phyloP scores from a whole-genome alignment of 1,140 invertebrate genomes.

The Manduca sexta region DNA sequence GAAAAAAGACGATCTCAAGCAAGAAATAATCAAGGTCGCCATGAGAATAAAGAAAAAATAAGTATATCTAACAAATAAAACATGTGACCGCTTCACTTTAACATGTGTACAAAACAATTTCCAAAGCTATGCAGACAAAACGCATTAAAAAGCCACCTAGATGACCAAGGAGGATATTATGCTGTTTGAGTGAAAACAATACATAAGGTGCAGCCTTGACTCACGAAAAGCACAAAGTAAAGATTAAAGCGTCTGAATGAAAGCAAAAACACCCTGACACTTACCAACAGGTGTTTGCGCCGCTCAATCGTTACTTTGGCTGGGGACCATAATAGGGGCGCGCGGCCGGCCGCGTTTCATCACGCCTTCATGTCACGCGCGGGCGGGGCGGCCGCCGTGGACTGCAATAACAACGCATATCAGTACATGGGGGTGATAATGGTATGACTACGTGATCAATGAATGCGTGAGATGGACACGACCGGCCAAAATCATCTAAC shows the following conservation, averaged over 20 bases:
- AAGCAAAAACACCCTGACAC: constrained; percentile 70
- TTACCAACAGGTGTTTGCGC: constrained; percentile 65
- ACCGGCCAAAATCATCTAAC: constrained; percentile 33
- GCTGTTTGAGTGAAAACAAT: constrained; percentile 4
- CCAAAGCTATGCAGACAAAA: constrained; percentile 12
- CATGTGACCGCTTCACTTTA: not conserved
- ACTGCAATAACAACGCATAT: constrained; percentile 70
- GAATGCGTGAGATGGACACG: constrained; percentile 67
- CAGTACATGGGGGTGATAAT: constrained; percentile 57
- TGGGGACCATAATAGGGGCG: constrained; percentile 43
- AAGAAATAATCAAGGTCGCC: not conserved
- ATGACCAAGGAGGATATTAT: constrained; percentile 13
- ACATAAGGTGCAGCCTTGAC: constrained; percentile 14
- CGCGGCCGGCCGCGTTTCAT: constrained; percentile 65
- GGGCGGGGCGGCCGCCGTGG: constrained; percentile 49
- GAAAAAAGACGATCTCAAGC: constrained; percentile 13
- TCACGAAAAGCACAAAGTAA: constrained; percentile 68
- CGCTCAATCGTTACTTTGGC: constrained; percentile 69
- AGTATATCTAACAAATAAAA: not conserved
- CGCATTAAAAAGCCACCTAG: constrained; percentile 19
- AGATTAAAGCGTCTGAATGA: constrained; percentile 67
- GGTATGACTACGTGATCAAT: constrained; percentile 55
- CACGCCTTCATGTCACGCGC: constrained; percentile 59
- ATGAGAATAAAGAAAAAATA: not conserved
- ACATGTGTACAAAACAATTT: constrained; percentile 1